These are phyloP conservation scores for Mya arenaria DNA, from an alignment of 1,140 invertebrate genomes.

Conservation along the genomic window DNA sequence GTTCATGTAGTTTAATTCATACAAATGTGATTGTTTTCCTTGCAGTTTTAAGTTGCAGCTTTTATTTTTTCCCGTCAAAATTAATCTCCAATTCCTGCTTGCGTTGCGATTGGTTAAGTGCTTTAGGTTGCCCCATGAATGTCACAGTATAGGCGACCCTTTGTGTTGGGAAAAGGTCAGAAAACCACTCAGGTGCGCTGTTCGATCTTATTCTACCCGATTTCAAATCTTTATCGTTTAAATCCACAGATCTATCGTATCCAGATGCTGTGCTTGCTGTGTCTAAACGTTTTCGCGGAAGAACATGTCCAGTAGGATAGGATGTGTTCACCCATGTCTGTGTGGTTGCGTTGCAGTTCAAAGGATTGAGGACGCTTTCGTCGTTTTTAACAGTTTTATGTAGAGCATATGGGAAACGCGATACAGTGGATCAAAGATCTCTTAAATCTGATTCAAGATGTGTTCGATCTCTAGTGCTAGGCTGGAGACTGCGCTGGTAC, in stretches of 20 bases:
- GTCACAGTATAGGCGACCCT: constrained; percentile 43
- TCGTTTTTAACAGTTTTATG: constrained; percentile 35
- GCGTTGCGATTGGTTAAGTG: neutral
- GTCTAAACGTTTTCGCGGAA: neutral
- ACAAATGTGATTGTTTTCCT: no score
- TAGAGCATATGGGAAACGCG: constrained; percentile 2
- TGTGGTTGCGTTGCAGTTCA: constrained; percentile 1
- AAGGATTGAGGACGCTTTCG: constrained; percentile 30
- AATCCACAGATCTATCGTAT: neutral
- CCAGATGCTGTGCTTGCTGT: neutral
- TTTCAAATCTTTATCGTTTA: neutral
- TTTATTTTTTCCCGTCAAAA: constrained; percentile 37
- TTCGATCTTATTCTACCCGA: neutral
- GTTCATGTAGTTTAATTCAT: no score
- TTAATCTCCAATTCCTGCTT: constrained; percentile 46
- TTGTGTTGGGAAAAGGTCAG: constrained; percentile 33
- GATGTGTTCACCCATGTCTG: constrained; percentile 28
- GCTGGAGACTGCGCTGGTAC: constrained; percentile 46
- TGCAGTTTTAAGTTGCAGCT: no score
- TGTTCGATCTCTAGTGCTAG: neutral
- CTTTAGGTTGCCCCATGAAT: constrained; percentile 46
- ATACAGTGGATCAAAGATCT: neutral
- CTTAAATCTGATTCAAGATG: neutral
- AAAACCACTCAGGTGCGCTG: constrained; percentile 41
- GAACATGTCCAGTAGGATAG: neutral